Conservation (phyloP, 1,140 invertebrate genomes). For the Stegodyphus mimosarum region DNA sequence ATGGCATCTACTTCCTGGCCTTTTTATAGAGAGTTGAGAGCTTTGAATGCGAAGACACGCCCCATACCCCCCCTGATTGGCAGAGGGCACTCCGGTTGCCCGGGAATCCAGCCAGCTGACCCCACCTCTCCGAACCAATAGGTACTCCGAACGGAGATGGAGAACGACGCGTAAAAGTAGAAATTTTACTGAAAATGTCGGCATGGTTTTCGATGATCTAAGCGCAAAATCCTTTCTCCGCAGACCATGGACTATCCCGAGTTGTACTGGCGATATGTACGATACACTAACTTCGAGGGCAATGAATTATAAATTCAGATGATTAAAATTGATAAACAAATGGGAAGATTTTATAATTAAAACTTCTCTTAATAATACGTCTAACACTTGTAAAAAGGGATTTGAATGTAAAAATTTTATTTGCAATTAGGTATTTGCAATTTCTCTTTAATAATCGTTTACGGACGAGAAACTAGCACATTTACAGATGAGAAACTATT, state of each 20-base stretch:
- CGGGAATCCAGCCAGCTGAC: conserved; percentile 12
- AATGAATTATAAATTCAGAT: background rate
- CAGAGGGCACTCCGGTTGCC: conserved; percentile 7
- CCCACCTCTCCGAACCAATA: conserved; percentile 9
- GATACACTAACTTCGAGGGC: background rate
- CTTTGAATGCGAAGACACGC: conserved; percentile 16
- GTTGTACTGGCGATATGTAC: background rate
- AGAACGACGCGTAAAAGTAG: background rate
- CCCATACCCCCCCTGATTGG: conserved; percentile 35
- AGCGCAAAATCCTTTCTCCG: background rate
- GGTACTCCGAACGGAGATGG: background rate
- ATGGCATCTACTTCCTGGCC: background rate
- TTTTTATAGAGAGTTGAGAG: conserved; percentile 27
- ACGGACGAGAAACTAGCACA: too few species aligned
- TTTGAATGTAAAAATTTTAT: too few species aligned
- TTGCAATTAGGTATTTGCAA: too few species aligned
- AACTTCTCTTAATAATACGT: too few species aligned
- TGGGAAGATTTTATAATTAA: too few species aligned
- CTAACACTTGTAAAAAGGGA: too few species aligned
- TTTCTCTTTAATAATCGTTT: too few species aligned
- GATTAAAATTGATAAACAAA: too few species aligned
- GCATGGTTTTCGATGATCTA: background rate
- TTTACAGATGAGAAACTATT: too few species aligned
- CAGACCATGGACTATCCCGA: too few species aligned
- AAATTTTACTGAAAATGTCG: background rate